phyloP scores from a whole-genome alignment of 2,888 invertebrate genomes.

The Pantelozetes paolii region DNA sequence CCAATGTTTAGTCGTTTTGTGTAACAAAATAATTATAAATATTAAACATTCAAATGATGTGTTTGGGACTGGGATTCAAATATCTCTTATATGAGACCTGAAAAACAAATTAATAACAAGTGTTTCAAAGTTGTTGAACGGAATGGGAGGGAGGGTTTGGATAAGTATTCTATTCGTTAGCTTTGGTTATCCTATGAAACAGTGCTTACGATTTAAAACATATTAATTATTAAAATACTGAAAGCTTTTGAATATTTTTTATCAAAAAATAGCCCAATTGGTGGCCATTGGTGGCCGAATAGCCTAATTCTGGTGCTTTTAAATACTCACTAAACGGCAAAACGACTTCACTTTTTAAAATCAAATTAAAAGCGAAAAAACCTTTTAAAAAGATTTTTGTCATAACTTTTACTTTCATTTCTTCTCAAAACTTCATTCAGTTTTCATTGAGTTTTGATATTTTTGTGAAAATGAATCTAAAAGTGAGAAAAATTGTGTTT shows the following conservation, averaged over 20 bases:
- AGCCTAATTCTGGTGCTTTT: neutral
- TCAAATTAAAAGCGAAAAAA: neutral
- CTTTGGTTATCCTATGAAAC: neutral
- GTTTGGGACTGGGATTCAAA: too few species aligned
- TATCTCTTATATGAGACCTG: too few species aligned
- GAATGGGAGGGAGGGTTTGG: constrained; percentile 6
- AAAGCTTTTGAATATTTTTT: neutral
- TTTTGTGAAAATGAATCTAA: neutral
- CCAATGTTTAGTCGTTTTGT: too few species aligned
- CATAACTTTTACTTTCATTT: too few species aligned
- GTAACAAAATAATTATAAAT: too few species aligned
- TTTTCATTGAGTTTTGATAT: too few species aligned
- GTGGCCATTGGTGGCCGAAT: neutral
- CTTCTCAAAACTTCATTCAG: too few species aligned
- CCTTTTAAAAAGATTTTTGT: too few species aligned
- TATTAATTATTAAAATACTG: too few species aligned
- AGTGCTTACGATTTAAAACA: too few species aligned
- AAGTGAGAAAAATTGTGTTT: neutral
- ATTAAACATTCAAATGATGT: too few species aligned
- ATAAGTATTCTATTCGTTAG: neutral
- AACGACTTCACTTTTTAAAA: neutral
- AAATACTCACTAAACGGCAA: neutral
- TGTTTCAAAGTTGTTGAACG: neutral
- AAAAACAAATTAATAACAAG: too few species aligned
- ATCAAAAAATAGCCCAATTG: neutral